Conservation (phyloP, 2,113 vertebrate species). For the Daubentonia madagascariensis region DNA sequence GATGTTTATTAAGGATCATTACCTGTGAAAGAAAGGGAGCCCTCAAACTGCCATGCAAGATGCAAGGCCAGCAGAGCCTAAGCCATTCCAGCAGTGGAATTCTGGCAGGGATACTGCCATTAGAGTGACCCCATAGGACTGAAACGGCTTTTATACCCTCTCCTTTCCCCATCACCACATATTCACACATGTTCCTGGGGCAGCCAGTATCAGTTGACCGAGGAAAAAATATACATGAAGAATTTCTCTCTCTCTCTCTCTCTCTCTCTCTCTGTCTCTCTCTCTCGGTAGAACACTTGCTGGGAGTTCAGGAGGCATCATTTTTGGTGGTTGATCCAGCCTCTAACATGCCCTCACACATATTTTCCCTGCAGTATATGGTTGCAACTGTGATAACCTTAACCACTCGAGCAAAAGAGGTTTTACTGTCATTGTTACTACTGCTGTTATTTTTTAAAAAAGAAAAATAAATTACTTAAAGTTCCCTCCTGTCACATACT, state of each 20-base stretch:
- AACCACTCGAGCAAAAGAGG: neutral
- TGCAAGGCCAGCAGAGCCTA: neutral
- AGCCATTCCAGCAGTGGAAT: neutral
- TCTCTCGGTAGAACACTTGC: neutral
- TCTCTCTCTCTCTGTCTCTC: no score
- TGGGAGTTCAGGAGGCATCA: neutral
- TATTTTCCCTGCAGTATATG: neutral
- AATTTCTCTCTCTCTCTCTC: no score
- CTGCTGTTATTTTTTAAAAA: constrained; percentile 38
- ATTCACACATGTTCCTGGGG: neutral
- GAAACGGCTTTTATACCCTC: neutral
- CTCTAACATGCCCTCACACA: neutral
- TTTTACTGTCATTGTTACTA: neutral
- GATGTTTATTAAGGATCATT: neutral
- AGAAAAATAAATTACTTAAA: constrained; percentile 54
- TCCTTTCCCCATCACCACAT: neutral
- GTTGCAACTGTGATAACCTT: neutral
- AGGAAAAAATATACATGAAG: neutral
- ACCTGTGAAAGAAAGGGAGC: neutral
- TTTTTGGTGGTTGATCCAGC: neutral
- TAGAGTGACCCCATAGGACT: neutral
- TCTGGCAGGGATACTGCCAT: neutral
- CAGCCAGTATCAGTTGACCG: neutral
- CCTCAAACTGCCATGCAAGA: accelerated
- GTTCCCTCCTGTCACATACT: neutral